Evolutionary conservation across 2,797 vertebrate species (phyloP), one percentile per base, ranked within the genome.

Genomic region (Saxicola maurus): DNA sequence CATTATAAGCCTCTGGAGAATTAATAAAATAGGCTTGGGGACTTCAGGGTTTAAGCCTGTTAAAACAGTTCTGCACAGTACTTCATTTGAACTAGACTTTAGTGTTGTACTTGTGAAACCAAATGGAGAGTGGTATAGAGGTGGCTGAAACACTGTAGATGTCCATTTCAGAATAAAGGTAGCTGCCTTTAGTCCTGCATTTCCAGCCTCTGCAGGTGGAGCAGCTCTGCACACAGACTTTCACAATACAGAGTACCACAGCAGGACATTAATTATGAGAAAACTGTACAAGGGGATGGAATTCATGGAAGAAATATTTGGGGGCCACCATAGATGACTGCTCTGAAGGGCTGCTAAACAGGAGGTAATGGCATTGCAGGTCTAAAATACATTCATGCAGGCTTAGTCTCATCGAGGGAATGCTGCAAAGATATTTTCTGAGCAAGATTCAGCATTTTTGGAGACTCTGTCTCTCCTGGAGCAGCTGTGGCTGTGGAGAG

Each of bases 91-190:
- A 82, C 23, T 51, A 71, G 60, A 18, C 21, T 87, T 90, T 9
- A 81, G 51, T 12, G 23, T 31, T 17, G 16, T 40, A 81, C 33
- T 74, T 81, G 37, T 73, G 88, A 93, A 92, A 84, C 15, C 49
- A 53, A 79, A 45, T 2, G 72, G 46, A 78, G 60, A 81, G 15
- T 38, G 53, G 19, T 35, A 5, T 2, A 7, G 59, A 81, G 33
- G n/a, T 65, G 45, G 30, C 27, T 89, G 52, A 67, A 75, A 61
- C 38, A 25, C 0, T 1, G 9, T 2, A 64, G 65, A 43, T 68
- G 69, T 11, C 62, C 40, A 20, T 77, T 91, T 85, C 89, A 91
- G 67, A 93, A 89, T 88, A 86, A 84, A 86, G 87, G 73, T 15
- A 46, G 28, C 56, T 71, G 37, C 25, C 17, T 66, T 87, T 88